phyloP scores from a whole-genome alignment of 2,888 invertebrate genomes.

The Mythimna albipuncta region DNA sequence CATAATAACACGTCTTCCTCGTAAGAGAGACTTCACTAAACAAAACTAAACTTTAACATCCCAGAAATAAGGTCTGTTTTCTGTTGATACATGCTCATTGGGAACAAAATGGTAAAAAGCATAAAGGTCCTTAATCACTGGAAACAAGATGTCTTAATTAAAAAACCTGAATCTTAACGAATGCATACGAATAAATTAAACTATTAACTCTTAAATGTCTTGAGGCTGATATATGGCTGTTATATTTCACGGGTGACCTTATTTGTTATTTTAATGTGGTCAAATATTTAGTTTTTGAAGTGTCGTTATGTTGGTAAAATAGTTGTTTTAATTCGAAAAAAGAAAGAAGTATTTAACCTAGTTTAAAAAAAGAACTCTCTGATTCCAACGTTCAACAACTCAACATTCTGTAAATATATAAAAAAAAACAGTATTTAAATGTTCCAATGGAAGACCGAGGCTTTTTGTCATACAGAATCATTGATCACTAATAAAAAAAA shows the following conservation, averaged over 20 bases:
- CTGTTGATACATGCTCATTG: background rate
- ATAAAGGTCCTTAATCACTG: constrained; percentile 75
- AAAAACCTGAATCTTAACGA: constrained; percentile 73
- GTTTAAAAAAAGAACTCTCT: too few relatives aligned
- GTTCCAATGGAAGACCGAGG: too few relatives aligned
- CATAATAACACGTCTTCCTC: constrained; percentile 39
- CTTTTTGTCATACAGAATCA: too few relatives aligned
- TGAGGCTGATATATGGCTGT: constrained; percentile 51
- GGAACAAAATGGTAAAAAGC: constrained; percentile 72
- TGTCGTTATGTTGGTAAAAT: constrained; percentile 25
- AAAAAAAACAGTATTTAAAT: too few relatives aligned
- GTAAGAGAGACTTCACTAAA: background rate
- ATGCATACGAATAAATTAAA: constrained; percentile 72
- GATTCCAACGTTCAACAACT: background rate
- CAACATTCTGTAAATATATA: background rate
- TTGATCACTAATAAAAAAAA: too few relatives aligned
- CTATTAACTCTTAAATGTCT: constrained; percentile 63
- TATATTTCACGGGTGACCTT: constrained; percentile 61
- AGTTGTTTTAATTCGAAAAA: constrained; percentile 8
- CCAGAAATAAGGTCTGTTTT: background rate
- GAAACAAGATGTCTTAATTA: constrained; percentile 84
- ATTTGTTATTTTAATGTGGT: constrained; percentile 48
- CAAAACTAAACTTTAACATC: accelerated
- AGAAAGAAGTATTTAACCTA: background rate
- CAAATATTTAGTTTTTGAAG: constrained; percentile 35